Conservation (phyloP, 2,888 invertebrate genomes). For the Yponomeuta cagnagella region DNA sequence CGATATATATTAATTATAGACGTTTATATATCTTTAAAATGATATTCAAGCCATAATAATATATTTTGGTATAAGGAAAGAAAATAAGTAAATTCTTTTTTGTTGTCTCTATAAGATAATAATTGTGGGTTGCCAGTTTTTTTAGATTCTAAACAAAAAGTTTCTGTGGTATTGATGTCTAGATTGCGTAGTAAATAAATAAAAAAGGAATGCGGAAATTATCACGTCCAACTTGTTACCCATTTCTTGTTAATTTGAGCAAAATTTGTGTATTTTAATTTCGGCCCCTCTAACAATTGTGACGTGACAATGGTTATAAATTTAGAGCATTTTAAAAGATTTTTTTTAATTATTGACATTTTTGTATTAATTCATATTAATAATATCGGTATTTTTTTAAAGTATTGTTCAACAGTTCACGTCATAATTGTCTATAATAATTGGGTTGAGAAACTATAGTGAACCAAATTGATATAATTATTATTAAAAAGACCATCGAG, state of each 20-base stretch:
- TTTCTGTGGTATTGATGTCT: conserved; percentile 41
- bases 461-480: conserved; percentile 34
- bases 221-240: conserved; percentile 3
- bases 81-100: conserved; percentile 41
- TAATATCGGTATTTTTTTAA: background rate
- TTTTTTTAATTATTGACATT: conserved; percentile 4
- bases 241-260: background rate
- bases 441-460: conserved; percentile 29
- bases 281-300: conserved; percentile 30
- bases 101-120: background rate
- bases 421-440: conserved; percentile 33
- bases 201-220: background rate
- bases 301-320: conserved; percentile 28
- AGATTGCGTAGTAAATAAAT: conserved; percentile 21
- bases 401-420: conserved; percentile 23
- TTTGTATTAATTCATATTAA: conserved; percentile 2
- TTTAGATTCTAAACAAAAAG: conserved; percentile 21
- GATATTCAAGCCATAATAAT: conserved; percentile 73
- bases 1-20: conserved; percentile 29
- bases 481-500: conserved; percentile 14
- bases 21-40: conserved; percentile 64
- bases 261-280: conserved; percentile 22
- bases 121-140: conserved; percentile 26
- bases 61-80: conserved; percentile 73
- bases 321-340: conserved; percentile 10